Evolutionary conservation across 2,797 vertebrate genomes (phyloP).

Genomic region (Neoniphon sammara): DNA sequence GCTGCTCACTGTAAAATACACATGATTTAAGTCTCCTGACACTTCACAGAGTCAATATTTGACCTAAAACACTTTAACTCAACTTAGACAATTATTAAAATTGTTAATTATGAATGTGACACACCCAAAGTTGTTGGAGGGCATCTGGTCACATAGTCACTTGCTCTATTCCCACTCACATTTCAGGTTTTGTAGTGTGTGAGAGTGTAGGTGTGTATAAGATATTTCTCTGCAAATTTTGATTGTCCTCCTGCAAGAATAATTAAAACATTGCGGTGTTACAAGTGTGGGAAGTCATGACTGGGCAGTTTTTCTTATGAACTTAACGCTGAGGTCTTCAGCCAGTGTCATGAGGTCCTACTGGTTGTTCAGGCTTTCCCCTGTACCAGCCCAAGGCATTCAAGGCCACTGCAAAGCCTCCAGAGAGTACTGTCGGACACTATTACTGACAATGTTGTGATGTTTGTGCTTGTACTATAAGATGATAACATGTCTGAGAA

Average conservation of each 20-base stretch:
- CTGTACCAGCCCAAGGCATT: slow-evolving; percentile 39
- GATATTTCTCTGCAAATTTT: neutral
- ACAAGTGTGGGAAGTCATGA: slow-evolving; percentile 69
- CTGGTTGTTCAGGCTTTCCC: slow-evolving; percentile 43
- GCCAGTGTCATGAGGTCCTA: slow-evolving; percentile 22
- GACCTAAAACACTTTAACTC: slow-evolving; percentile 53
- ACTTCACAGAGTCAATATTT: slow-evolving; percentile 50
- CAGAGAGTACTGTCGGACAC: slow-evolving; percentile 36
- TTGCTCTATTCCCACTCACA: slow-evolving; percentile 1
- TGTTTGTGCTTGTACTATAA: slow-evolving; percentile 66
- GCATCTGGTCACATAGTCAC: slow-evolving; percentile 11
- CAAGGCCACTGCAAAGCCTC: slow-evolving; percentile 31
- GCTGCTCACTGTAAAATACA: slow-evolving; percentile 61
- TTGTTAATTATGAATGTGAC: slow-evolving; percentile 47
- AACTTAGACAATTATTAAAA: slow-evolving; percentile 44
- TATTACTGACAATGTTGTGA: slow-evolving; percentile 58
- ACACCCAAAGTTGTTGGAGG: slow-evolving; percentile 58
- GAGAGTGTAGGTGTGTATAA: neutral
- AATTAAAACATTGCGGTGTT: slow-evolving; percentile 13
- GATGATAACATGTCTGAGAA: slow-evolving; percentile 72
- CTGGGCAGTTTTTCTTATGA: slow-evolving; percentile 57
- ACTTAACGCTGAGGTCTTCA: slow-evolving; percentile 34
- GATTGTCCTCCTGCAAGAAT: neutral
- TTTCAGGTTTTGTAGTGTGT: slow-evolving; percentile 4
- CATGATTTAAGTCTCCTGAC: slow-evolving; percentile 52